phyloP scores from a whole-genome alignment of 2,888 invertebrate genomes.

The Metellina segmentata region DNA sequence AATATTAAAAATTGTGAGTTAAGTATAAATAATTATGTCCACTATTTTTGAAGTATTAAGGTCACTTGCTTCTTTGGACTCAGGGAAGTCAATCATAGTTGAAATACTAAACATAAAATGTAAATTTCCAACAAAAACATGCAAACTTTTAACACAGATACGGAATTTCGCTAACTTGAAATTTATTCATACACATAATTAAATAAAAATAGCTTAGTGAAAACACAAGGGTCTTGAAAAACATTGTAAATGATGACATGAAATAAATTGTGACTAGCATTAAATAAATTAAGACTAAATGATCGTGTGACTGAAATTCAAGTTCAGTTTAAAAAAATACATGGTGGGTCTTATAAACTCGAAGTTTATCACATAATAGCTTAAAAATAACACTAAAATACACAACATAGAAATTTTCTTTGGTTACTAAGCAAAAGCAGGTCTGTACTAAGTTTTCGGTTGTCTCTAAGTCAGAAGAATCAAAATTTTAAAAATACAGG shows the following conservation, averaged over 20 bases:
- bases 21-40: slow-evolving; percentile 14
- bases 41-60: slow-evolving; percentile 54
- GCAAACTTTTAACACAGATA: background rate
- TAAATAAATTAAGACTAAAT: background rate
- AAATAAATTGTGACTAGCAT: background rate
- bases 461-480: slow-evolving; percentile 2
- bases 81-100: background rate
- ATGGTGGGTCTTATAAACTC: slow-evolving; percentile 14
- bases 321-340: no score
- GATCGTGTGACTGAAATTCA: background rate
- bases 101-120: background rate
- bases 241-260: background rate
- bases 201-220: background rate
- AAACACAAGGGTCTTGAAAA: background rate
- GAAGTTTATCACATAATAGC: slow-evolving; percentile 42
- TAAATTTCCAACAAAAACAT: background rate
- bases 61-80: slow-evolving; percentile 62
- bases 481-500: background rate
- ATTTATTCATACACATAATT: background rate
- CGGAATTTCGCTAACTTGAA: background rate
- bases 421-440: slow-evolving; percentile 30
- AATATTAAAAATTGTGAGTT: slow-evolving; percentile 22
- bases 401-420: slow-evolving; percentile 41
- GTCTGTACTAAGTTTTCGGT: background rate
- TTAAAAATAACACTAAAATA: slow-evolving; percentile 14